Conservation (phyloP, 1,140 invertebrate species). For the Trichoplusia ni region DNA sequence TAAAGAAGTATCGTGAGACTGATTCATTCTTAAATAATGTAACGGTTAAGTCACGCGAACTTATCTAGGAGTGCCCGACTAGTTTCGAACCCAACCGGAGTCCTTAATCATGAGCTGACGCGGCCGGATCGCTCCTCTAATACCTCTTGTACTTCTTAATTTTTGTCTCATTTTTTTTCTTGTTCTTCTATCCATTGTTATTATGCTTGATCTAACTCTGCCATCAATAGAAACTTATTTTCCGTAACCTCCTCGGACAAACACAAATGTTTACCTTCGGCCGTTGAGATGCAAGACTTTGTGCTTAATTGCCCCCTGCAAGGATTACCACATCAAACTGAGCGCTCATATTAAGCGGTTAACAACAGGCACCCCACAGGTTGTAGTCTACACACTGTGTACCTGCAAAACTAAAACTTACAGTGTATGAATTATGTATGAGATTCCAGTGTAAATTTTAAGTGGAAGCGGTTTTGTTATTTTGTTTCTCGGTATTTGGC, state of each 20-base stretch:
- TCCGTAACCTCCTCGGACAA: neutral
- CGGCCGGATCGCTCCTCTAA: too few species aligned
- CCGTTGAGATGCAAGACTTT: constrained; percentile 8
- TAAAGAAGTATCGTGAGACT: too few species aligned
- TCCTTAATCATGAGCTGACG: too few species aligned
- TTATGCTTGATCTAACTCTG: too few species aligned
- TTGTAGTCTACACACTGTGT: constrained; percentile 30
- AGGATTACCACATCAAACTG: constrained; percentile 28
- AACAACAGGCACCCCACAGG: constrained; percentile 34
- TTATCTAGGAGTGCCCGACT: too few species aligned
- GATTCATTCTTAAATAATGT: too few species aligned
- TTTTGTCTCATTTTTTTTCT: too few species aligned
- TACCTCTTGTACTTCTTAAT: too few species aligned
- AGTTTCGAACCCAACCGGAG: too few species aligned
- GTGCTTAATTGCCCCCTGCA: constrained; percentile 13
- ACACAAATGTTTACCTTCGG: constrained; percentile 15
- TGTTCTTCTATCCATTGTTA: too few species aligned
- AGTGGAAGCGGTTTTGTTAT: neutral
- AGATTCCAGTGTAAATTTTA: constrained; percentile 14
- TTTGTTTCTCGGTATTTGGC: too few species aligned
- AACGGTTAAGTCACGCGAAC: too few species aligned
- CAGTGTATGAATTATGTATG: constrained; percentile 44
- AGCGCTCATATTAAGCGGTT: constrained; percentile 35
- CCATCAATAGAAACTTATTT: neutral
- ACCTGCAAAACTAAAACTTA: constrained; percentile 50